Evolutionary conservation across 2,797 vertebrate species (phyloP), one percentile per base, ranked within the genome.

Genomic region (Xenops minutus): DNA sequence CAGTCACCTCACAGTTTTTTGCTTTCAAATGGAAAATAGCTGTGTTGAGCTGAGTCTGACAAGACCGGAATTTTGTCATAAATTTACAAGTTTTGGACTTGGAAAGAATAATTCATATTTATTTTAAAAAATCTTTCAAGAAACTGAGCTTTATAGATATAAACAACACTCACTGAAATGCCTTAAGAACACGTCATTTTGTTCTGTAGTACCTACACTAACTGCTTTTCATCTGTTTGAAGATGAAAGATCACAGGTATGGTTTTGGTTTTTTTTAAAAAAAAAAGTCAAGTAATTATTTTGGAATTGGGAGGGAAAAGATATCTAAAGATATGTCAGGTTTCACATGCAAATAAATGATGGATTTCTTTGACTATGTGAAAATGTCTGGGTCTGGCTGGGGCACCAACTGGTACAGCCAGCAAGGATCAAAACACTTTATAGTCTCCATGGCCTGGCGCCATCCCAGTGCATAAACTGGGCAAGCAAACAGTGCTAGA

Each of bases 11-110:
- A 0, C 48, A 8, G 10, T 55, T 85, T 92, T 86, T 77, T 62
- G 11, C 68, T 92, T 93, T 84, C 69, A 91, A 93, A 89, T 93
- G 88, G 37, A 94, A 92, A 94, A 85, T 46, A 93, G 49, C 37
- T 76, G 36, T 32, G 56, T 64, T 54, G 66, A 82, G n/a, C n/a
- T 61, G 68, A 89, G 77, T 58, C 59, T 91, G 71, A 73, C 55
- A 85, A 81, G 71, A 54, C 44, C 80, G 20, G 51, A 80, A 71
- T 66, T 94, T 87, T 81, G 41, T 61, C 58, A 87, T 67, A 88
- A 71, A 85, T 82, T 86, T 73, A 43, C 58, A 92, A 59, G 73
- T 78, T 88, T 64, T 85, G 66, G 43, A 66, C 79, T 92, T 66
- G 39, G 62, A 81, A 91, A 51, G 43, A 85, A 88, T 72, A 29